phyloP scores from a whole-genome alignment of 2,797 vertebrate species.

The Siniperca undulata region DNA sequence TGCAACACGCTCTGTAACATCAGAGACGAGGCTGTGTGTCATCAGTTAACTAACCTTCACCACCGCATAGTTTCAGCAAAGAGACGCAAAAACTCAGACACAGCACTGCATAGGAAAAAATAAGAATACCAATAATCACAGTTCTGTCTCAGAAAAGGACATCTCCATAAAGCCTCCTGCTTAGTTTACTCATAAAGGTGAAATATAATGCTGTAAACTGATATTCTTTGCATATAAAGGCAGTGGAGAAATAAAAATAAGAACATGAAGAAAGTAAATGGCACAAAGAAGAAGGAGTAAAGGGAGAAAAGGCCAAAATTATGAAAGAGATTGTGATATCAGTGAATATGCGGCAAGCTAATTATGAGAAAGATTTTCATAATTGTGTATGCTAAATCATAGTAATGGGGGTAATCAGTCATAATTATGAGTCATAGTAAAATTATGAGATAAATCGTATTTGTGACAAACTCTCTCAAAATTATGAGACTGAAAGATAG shows the following conservation, averaged over 20 bases:
- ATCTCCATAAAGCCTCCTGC: constrained; percentile 11
- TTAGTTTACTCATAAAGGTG: constrained; percentile 18
- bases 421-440: background rate
- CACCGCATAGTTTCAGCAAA: constrained; percentile 62
- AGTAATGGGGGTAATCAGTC: background rate
- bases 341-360: background rate
- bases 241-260: background rate
- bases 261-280: background rate
- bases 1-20: constrained; percentile 85
- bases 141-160: constrained; percentile 8
- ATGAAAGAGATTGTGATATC: background rate
- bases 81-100: constrained; percentile 40
- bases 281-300: background rate
- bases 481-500: background rate
- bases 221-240: background rate
- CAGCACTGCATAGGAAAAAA: constrained; percentile 33
- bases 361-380: background rate
- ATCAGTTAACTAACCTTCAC: constrained; percentile 84
- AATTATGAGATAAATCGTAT: background rate
- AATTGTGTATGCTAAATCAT: background rate
- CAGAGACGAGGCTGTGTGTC: constrained; percentile 80
- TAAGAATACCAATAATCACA: constrained; percentile 22
- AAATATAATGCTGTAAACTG: constrained; percentile 12
- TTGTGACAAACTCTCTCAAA: background rate
- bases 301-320: background rate